These are phyloP conservation scores for Acrocephalus arundinaceus DNA, from an alignment of 2,113 vertebrate species.

Conservation along the genomic window DNA sequence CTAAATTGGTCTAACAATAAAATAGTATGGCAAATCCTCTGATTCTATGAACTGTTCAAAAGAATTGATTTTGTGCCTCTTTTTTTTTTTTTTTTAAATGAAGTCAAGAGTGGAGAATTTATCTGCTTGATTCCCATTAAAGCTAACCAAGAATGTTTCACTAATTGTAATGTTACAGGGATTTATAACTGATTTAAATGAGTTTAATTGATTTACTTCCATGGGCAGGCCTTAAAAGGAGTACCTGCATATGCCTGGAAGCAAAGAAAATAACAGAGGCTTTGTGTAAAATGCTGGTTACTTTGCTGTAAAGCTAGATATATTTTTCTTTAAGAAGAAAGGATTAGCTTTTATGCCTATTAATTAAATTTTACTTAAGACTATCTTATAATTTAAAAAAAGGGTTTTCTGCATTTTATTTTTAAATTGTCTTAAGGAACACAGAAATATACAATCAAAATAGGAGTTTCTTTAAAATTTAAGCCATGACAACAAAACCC, in stretches of 20 bases:
- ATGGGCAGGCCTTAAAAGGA: neutral
- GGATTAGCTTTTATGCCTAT: constrained; percentile 18
- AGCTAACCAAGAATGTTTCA: constrained; percentile 26
- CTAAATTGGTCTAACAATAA: neutral
- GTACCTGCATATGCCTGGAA: neutral
- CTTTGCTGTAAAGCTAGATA: neutral
- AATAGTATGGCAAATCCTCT: neutral
- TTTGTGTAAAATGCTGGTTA: neutral
- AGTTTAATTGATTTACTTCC: constrained; percentile 53
- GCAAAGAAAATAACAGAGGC: neutral
- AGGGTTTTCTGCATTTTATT: neutral
- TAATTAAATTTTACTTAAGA: constrained; percentile 35
- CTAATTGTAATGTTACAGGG: neutral
- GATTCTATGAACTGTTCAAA: neutral
- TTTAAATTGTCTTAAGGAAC: neutral
- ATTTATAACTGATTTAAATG: constrained; percentile 51
- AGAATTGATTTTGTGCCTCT: neutral
- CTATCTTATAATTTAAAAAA: neutral
- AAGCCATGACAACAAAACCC: neutral
- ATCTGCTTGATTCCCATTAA: constrained; percentile 31
- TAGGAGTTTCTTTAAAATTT: neutral
- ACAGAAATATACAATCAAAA: neutral
- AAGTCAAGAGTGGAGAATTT: neutral
- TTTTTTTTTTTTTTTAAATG: neutral
- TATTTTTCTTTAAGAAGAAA: neutral